phyloP scores from a whole-genome alignment of 30 jellyfish, hydroid and myxozoan species.

The Cassiopea andromeda region DNA sequence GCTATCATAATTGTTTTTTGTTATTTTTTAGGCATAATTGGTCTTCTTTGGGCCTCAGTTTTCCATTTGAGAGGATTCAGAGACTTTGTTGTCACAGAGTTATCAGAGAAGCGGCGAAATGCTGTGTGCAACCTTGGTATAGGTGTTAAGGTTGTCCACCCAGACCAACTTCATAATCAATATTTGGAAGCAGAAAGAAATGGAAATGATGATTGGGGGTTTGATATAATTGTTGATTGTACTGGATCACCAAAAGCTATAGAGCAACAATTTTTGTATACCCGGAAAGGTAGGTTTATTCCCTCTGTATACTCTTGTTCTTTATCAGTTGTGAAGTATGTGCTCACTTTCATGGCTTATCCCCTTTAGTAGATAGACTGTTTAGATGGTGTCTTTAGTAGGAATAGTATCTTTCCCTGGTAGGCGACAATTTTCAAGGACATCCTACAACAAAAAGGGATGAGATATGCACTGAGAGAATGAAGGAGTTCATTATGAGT shows the following conservation, averaged over 20 bases:
- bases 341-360: too few relatives aligned
- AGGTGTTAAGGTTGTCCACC: slow-evolving; percentile 91
- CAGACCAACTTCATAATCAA: slow-evolving; percentile 80
- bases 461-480: too few relatives aligned
- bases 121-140: slow-evolving; percentile 69
- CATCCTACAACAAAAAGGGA: too few relatives aligned
- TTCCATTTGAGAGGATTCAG: slow-evolving; percentile 94
- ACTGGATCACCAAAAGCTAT: slow-evolving; percentile 97
- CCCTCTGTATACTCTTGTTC: too few relatives aligned
- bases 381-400: too few relatives aligned
- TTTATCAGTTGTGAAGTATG: too few relatives aligned
- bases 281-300: slow-evolving; percentile 72
- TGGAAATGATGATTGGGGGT: slow-evolving; percentile 93
- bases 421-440: too few relatives aligned
- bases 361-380: too few relatives aligned
- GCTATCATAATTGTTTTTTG: not conserved
- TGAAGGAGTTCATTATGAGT: too few relatives aligned
- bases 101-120: slow-evolving; percentile 82
- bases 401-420: too few relatives aligned
- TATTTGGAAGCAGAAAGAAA: slow-evolving; percentile 74
- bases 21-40: slow-evolving; percentile 82
- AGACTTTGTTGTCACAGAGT: slow-evolving; percentile 79
- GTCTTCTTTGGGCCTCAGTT: slow-evolving; percentile 91
- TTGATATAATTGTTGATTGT: slow-evolving; percentile 93
- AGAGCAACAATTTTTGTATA: slow-evolving; percentile 80